Evolutionary conservation across 1,140 invertebrate species (phyloP).

Genomic region (Ooceraea biroi): DNA sequence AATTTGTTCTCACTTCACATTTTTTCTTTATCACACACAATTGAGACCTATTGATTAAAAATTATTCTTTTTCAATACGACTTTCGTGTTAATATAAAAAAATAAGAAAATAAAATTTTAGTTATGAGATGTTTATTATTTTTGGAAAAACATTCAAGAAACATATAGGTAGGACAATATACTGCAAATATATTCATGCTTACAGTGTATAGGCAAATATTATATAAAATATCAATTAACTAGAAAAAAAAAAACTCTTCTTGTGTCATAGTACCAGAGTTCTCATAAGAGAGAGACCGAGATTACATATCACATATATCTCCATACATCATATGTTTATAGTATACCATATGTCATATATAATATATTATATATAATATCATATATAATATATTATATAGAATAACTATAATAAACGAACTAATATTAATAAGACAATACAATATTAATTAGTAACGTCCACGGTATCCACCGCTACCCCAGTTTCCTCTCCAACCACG

Average conservation of each 20-base stretch:
- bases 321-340: neutral
- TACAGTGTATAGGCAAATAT: neutral
- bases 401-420: neutral
- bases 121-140: too few species aligned
- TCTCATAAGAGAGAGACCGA: too few species aligned
- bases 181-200: conserved; percentile 13
- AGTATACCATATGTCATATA: conserved; percentile 12
- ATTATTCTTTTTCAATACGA: too few species aligned
- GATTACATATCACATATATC: neutral
- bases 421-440: too few species aligned
- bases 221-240: neutral
- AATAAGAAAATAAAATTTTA: too few species aligned
- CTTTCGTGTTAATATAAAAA: too few species aligned
- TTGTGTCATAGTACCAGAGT: too few species aligned
- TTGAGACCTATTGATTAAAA: too few species aligned
- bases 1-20: too few species aligned
- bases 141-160: neutral
- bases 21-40: too few species aligned
- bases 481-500: conserved; percentile 63
- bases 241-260: too few species aligned
- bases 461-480: conserved; percentile 53
- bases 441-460: conserved; percentile 48
- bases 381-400: neutral
- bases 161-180: neutral
- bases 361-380: neutral